Conservation (phyloP, 1,140 invertebrate species). For the Temnothorax nylanderi region DNA sequence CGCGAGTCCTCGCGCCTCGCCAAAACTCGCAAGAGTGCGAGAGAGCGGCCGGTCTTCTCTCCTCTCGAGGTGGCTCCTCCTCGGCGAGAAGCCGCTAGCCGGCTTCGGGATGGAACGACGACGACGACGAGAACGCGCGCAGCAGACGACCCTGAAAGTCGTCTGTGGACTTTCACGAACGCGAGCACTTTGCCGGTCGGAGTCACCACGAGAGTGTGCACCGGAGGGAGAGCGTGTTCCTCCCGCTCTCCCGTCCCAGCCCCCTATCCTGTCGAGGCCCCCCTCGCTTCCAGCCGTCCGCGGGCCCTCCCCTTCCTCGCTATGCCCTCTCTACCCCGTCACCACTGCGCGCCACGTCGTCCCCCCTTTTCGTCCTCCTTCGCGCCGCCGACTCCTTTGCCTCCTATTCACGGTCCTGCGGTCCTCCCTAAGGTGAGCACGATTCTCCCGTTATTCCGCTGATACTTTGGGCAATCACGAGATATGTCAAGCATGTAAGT, state of each 20-base stretch:
- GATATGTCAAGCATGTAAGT: slow-evolving; percentile 50
- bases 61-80: slow-evolving; percentile 54
- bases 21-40: slow-evolving; percentile 35
- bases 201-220: slow-evolving; percentile 76
- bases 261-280: neutral
- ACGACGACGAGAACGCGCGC: slow-evolving; percentile 60
- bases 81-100: slow-evolving; percentile 64
- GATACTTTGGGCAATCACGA: slow-evolving; percentile 18
- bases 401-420: slow-evolving; percentile 65
- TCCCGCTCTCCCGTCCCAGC: slow-evolving; percentile 34
- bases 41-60: slow-evolving; percentile 45
- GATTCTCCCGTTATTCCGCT: slow-evolving; percentile 40
- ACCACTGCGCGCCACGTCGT: slow-evolving; percentile 1
- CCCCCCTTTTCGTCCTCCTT: slow-evolving; percentile 44
- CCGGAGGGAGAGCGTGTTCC: slow-evolving; percentile 71
- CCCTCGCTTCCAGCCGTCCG: slow-evolving; percentile 29
- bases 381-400: slow-evolving; percentile 22
- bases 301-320: slow-evolving; percentile 37
- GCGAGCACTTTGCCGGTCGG: slow-evolving; percentile 79
- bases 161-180: slow-evolving; percentile 83
- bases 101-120: slow-evolving; percentile 69
- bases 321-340: slow-evolving; percentile 21
- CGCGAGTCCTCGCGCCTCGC: slow-evolving; percentile 1
- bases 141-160: slow-evolving; percentile 83
- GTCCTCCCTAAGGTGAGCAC: slow-evolving; percentile 64